Conservation (phyloP, 2,113 vertebrate species). For the Glaucomys volans region DNA sequence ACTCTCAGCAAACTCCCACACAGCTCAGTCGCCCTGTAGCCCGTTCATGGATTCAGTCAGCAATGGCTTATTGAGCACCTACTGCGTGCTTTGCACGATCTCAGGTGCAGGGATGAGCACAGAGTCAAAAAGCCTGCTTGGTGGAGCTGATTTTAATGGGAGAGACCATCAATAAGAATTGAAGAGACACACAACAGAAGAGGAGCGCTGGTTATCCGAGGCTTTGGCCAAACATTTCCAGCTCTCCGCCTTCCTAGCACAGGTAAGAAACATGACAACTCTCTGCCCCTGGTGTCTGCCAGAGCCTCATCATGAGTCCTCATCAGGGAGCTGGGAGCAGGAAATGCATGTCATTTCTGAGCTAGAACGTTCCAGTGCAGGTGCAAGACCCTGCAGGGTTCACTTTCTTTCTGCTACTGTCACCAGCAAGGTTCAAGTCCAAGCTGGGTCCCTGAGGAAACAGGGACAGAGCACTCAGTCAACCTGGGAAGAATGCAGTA, state of each 20-base stretch:
- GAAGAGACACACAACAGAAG: accelerated
- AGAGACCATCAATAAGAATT: not conserved
- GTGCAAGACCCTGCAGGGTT: too few relatives aligned
- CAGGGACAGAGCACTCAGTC: not conserved
- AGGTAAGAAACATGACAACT: accelerated
- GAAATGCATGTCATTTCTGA: not conserved
- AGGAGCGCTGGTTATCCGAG: not conserved
- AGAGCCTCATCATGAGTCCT: not conserved
- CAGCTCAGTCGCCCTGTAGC: not conserved
- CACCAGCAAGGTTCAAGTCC: not conserved
- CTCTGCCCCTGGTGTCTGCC: not conserved
- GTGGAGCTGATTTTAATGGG: not conserved
- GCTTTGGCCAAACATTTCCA: not conserved
- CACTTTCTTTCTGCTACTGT: accelerated
- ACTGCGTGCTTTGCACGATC: not conserved
- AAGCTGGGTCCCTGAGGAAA: not conserved
- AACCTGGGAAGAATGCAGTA: too few relatives aligned
- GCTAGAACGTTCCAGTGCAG: not conserved
- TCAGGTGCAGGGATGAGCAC: not conserved
- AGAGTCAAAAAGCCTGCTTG: not conserved
- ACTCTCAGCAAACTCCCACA: too few relatives aligned
- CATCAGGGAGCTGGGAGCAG: not conserved
- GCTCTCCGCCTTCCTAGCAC: not conserved
- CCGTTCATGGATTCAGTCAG: not conserved
- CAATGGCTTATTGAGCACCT: not conserved